Conservation (phyloP, 1,140 invertebrate species). For the Panulirus ornatus region DNA sequence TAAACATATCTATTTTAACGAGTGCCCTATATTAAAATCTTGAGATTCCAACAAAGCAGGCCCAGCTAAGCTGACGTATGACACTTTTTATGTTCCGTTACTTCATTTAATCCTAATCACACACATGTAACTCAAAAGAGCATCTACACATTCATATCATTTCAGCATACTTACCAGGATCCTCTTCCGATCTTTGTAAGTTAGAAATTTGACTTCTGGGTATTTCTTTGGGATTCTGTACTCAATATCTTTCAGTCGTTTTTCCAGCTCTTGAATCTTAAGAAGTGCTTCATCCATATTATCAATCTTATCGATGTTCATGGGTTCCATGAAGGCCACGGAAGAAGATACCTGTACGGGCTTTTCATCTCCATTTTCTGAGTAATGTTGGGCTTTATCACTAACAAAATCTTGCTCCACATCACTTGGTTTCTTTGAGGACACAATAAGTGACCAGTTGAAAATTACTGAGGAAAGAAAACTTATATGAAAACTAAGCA, state of each 20-base stretch:
- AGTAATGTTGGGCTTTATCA: slow-evolving; percentile 43
- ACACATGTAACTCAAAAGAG: too few relatives aligned
- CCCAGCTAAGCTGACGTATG: too few relatives aligned
- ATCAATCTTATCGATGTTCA: slow-evolving; percentile 1
- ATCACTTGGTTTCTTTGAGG: slow-evolving; percentile 58
- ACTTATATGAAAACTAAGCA: not conserved
- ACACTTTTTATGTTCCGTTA: too few relatives aligned
- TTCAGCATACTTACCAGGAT: slow-evolving; percentile 89
- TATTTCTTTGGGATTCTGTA: slow-evolving; percentile 85
- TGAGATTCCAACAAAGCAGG: too few relatives aligned
- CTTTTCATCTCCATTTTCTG: slow-evolving; percentile 16
- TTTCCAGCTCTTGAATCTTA: slow-evolving; percentile 68
- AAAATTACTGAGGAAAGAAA: slow-evolving; percentile 34
- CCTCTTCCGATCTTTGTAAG: slow-evolving; percentile 92
- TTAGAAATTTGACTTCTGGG: slow-evolving; percentile 93
- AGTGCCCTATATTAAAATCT: too few relatives aligned
- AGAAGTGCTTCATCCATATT: slow-evolving; percentile 53
- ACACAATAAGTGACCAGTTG: slow-evolving; percentile 56
- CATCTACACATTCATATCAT: too few relatives aligned
- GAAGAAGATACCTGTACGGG: not conserved
- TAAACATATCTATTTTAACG: too few relatives aligned
- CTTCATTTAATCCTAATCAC: too few relatives aligned
- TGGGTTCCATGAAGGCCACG: not conserved
- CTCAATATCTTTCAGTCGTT: slow-evolving; percentile 74
- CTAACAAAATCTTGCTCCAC: slow-evolving; percentile 44